Conservation (phyloP, 2,888 invertebrate species). For the Gastracanthus pulcherrimus region DNA sequence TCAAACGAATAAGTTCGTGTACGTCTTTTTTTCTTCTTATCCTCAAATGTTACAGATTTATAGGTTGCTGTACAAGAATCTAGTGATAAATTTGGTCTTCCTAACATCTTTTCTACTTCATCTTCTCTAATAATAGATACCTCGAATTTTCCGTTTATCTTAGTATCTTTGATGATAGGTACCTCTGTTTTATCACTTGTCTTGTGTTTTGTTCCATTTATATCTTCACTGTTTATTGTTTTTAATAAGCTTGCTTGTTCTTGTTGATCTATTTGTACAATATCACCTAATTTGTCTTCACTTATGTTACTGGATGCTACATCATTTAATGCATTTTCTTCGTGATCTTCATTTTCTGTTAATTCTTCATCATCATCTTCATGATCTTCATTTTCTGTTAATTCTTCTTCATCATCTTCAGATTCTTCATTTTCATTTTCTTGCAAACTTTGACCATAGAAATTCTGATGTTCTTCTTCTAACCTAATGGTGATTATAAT, state of each 20-base stretch:
- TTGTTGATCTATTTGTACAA: neutral
- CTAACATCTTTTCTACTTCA: slow-evolving; percentile 37
- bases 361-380: slow-evolving; percentile 57
- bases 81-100: slow-evolving; percentile 55
- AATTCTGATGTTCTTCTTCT: slow-evolving; percentile 63
- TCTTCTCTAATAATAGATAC: slow-evolving; percentile 51
- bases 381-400: slow-evolving; percentile 55
- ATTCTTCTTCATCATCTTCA: slow-evolving; percentile 57
- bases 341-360: neutral
- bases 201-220: neutral
- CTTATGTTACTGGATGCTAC: neutral
- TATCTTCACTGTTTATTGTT: slow-evolving; percentile 13
- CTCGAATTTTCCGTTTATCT: slow-evolving; percentile 57
- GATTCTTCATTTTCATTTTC: slow-evolving; percentile 57
- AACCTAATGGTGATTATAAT: slow-evolving; percentile 60
- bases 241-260: neutral
- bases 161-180: slow-evolving; percentile 43
- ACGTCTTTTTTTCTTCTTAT: slow-evolving; percentile 30
- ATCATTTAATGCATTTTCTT: neutral
- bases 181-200: neutral
- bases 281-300: neutral
- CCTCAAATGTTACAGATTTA: slow-evolving; percentile 9
- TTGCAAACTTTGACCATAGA: slow-evolving; percentile 63
- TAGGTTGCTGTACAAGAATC: slow-evolving; percentile 52
- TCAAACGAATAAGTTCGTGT: neutral